phyloP scores from a whole-genome alignment of 1,140 invertebrate species.

The Apis cerana region DNA sequence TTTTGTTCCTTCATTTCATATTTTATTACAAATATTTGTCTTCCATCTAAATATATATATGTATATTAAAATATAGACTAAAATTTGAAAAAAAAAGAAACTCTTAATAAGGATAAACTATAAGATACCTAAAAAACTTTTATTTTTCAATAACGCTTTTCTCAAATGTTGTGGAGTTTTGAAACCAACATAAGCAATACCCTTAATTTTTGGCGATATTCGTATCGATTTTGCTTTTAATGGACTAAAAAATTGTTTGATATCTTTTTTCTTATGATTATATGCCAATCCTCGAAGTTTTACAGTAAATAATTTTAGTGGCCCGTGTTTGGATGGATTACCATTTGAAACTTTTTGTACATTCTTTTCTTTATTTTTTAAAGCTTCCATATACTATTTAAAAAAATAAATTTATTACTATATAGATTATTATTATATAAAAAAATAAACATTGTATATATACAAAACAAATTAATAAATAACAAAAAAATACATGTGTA shows the following conservation, averaged over 20 bases:
- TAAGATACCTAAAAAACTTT: constrained; percentile 88
- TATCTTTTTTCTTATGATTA: constrained; percentile 88
- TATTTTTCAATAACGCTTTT: constrained; percentile 92
- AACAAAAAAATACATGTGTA: not conserved
- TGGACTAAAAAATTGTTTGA: constrained; percentile 93
- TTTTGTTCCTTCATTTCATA: constrained; percentile 82
- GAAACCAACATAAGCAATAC: constrained; percentile 96
- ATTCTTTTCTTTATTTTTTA: constrained; percentile 72
- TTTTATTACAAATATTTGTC: constrained; percentile 85
- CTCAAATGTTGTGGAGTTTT: constrained; percentile 90
- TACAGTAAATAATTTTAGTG: constrained; percentile 83
- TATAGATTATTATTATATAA: no score
- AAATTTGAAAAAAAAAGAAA: not conserved
- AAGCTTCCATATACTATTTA: constrained; percentile 84
- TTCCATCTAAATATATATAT: constrained; percentile 81
- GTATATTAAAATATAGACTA: no score
- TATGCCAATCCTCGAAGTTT: constrained; percentile 86
- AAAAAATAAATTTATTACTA: not conserved
- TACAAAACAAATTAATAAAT: not conserved
- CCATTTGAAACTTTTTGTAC: constrained; percentile 51
- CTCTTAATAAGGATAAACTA: not conserved
- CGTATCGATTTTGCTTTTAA: constrained; percentile 90
- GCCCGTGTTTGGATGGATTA: constrained; percentile 72
- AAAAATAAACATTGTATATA: constrained; percentile 10
- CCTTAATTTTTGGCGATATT: constrained; percentile 88